Conservation (phyloP, 2,113 vertebrate species). For the Gasterosteus aculeatus region DNA sequence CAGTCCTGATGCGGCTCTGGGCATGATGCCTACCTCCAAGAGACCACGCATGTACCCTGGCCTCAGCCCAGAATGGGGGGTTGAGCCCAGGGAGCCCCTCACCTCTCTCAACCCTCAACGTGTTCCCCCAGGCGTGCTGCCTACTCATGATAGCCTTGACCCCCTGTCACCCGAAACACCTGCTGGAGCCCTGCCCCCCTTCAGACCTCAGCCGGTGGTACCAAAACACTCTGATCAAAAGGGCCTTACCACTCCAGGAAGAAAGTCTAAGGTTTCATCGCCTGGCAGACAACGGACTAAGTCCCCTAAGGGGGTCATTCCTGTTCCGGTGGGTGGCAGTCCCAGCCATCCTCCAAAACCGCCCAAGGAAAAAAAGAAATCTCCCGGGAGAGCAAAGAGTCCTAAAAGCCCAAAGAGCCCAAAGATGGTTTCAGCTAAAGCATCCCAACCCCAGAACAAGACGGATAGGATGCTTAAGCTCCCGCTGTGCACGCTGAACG, state of each 20-base stretch:
- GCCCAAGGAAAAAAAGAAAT: conserved; percentile 93
- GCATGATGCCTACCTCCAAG: conserved; percentile 91
- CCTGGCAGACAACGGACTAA: conserved; percentile 88
- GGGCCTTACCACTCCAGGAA: conserved; percentile 83
- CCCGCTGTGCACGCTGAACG: conserved; percentile 81
- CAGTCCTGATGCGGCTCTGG: conserved; percentile 89
- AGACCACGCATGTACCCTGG: conserved; percentile 90
- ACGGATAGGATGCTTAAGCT: conserved; percentile 81
- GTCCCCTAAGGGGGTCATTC: conserved; percentile 87
- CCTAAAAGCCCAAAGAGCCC: conserved; percentile 96
- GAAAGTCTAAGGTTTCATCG: conserved; percentile 89
- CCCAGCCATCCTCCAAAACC: conserved; percentile 92
- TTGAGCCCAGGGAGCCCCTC: conserved; percentile 94
- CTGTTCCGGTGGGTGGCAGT: conserved; percentile 83
- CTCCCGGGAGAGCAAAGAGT: conserved; percentile 89
- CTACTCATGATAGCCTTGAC: conserved; percentile 86
- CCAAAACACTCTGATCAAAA: conserved; percentile 88
- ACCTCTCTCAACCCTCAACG: conserved; percentile 94
- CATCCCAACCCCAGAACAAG: conserved; percentile 79
- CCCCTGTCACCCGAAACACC: conserved; percentile 89
- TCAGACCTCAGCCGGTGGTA: conserved; percentile 83
- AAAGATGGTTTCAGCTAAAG: conserved; percentile 81
- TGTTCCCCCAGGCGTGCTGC: conserved; percentile 88
- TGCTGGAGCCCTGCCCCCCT: conserved; percentile 74
- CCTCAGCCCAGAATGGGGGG: conserved; percentile 85